These are phyloP conservation scores for Odontamblyopus lacepedii DNA, from an alignment of 2,797 vertebrate species.

Conservation along the genomic window DNA sequence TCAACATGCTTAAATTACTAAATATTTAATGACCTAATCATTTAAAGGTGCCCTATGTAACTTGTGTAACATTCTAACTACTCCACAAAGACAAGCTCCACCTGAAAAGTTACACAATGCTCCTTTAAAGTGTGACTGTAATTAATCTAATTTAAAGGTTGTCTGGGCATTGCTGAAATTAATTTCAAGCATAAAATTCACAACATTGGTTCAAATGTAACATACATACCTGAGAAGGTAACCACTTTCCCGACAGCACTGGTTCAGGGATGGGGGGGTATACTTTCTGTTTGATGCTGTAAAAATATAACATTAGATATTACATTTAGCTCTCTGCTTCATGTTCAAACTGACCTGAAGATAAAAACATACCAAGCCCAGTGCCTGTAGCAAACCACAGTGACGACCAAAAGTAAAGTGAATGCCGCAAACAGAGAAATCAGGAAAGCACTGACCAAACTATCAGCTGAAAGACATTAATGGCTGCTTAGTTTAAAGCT, in stretches of 20 bases:
- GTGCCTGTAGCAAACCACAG: conserved; percentile 81
- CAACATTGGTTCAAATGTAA: not conserved
- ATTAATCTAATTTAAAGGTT: not conserved
- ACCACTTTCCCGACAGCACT: conserved; percentile 62
- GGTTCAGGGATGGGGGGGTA: conserved; percentile 89
- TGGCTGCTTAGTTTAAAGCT: not conserved
- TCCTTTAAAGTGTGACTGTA: no score
- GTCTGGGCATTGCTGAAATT: not conserved
- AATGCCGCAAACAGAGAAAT: conserved; percentile 71
- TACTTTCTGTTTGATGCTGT: conserved; percentile 86
- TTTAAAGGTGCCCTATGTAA: no score
- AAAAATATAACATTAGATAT: conserved; percentile 29
- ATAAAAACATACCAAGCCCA: conserved; percentile 77
- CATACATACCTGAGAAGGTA: conserved; percentile 37
- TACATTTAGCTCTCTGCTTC: conserved; percentile 1
- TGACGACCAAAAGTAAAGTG: conserved; percentile 68
- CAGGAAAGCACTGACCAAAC: conserved; percentile 72
- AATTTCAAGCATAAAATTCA: not conserved
- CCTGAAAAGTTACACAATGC: no score
- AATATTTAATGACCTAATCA: not conserved
- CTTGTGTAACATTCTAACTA: no score
- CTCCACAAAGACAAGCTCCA: no score
- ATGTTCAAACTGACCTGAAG: not conserved
- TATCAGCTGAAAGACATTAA: conserved; percentile 60
- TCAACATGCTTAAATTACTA: not conserved